Conservation (phyloP, 2,113 vertebrate genomes). For the Phylloscopus whistleri region DNA sequence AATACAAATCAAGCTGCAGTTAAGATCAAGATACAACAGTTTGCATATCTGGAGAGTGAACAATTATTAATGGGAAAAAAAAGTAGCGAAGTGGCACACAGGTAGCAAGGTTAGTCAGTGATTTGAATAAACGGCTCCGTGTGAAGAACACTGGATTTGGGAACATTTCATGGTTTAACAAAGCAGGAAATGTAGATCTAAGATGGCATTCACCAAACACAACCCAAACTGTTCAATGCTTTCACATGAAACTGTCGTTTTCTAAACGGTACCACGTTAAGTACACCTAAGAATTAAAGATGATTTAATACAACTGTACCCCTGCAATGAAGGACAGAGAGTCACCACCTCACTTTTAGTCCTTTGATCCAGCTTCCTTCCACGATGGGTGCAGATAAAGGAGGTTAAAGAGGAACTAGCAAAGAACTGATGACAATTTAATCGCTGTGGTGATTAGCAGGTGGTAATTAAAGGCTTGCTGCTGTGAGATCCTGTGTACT, state of each 20-base stretch:
- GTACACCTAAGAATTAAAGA: not conserved
- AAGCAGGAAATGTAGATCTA: not conserved
- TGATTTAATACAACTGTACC: not conserved
- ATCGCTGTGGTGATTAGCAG: not conserved
- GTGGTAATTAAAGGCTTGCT: conserved; percentile 10
- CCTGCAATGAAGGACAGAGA: not conserved
- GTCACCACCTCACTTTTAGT: not conserved
- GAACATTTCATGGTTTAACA: not conserved
- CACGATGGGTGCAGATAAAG: not conserved
- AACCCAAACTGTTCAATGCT: not conserved
- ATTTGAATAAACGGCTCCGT: not conserved
- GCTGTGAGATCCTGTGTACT: not conserved
- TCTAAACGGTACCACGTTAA: not conserved
- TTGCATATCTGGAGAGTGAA: not conserved
- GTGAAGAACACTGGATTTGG: not conserved
- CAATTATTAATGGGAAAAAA: fast-evolving
- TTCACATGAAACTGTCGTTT: not conserved
- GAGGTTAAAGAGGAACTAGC: not conserved
- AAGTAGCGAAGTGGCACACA: not conserved
- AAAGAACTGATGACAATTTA: not conserved
- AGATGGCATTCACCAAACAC: not conserved
- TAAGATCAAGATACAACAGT: not conserved
- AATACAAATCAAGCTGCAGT: conserved; percentile 9
- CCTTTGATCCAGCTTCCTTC: not conserved
- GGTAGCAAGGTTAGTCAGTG: not conserved